These are phyloP conservation scores for Notiomystis cincta DNA, from an alignment of 2,113 vertebrate genomes.

Conservation along the genomic window DNA sequence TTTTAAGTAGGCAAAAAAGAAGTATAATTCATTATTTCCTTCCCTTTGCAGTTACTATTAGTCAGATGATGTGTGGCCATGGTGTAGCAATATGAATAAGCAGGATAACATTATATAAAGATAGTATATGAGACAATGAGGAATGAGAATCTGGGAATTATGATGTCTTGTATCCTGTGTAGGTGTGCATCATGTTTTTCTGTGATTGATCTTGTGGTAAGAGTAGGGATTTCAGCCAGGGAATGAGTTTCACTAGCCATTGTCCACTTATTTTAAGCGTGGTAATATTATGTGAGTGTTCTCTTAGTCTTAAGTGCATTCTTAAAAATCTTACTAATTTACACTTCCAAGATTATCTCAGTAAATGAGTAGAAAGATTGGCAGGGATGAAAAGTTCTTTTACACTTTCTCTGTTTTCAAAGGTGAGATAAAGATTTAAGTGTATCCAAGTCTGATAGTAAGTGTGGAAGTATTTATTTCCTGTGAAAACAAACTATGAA, in stretches of 20 bases:
- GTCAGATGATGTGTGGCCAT: neutral
- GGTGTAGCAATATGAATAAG: neutral
- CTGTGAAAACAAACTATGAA: neutral
- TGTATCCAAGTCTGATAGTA: neutral
- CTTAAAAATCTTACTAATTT: neutral
- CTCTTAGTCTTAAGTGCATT: neutral
- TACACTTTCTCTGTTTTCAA: neutral
- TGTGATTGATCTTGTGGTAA: neutral
- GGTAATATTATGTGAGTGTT: neutral
- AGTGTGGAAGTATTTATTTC: neutral
- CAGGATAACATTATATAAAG: neutral
- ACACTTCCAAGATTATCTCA: neutral
- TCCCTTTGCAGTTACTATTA: neutral
- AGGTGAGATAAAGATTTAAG: neutral
- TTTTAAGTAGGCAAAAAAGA: neutral
- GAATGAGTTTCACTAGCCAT: neutral
- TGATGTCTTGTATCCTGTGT: neutral
- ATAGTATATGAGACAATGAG: neutral
- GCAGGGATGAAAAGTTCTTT: neutral
- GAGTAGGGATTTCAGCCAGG: neutral
- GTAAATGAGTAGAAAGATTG: neutral
- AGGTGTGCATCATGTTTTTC: neutral
- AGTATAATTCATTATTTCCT: neutral
- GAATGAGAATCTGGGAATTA: neutral
- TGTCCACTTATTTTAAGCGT: fast-evolving